Evolutionary conservation across 2,888 invertebrate species (phyloP), one percentile per base, ranked within the genome.

Genomic region (Margaritifera margaritifera): DNA sequence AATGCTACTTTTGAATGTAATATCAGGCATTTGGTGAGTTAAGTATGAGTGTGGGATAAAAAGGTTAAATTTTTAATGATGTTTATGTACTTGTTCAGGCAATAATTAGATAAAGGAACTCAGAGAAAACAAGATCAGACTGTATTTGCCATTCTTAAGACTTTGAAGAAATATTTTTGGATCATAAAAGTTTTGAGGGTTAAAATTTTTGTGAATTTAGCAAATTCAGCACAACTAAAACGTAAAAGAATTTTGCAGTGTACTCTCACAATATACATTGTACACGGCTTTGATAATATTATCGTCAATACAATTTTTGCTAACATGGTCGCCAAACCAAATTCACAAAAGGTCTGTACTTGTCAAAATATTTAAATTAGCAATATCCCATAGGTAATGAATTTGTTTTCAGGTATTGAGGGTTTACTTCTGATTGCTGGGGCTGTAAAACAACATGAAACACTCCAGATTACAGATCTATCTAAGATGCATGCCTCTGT

Each of bases 401-500:
- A 51, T 62, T 52, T 51, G 55, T 20, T 53, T 71, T 27, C 72
- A 88, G 92, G 92, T 55, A 80, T 93, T 6, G 92, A 92, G 74
- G 92, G 95, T 66, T 88, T 99, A 57, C 92, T 99, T 90, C 96
- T 98, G 85, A 95, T 98, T 6, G 96, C 97, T 69, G 95, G 96
- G 82, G 97, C 98, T 90, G 91, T 99, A 66, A 95, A 96, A 84
- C 98, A 98, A 87, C 96, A 95, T 85, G 84, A 87, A 67, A 88
- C 77, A 0, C 95, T 99, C 94, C 93, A 94, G 55, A 94, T 98
- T 55, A 96, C 97, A 2, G 91, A 93, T 0, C 95, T 96, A 20
- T 97, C 98, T 0, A 92, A 95, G 73, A 96, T 97, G 51, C 94
- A 98, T 83, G 95, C 96, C 1, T 95, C 98, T 0, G 96, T 98